Conservation (phyloP, 2,888 invertebrate species). For the Heteromurus nitidus region DNA sequence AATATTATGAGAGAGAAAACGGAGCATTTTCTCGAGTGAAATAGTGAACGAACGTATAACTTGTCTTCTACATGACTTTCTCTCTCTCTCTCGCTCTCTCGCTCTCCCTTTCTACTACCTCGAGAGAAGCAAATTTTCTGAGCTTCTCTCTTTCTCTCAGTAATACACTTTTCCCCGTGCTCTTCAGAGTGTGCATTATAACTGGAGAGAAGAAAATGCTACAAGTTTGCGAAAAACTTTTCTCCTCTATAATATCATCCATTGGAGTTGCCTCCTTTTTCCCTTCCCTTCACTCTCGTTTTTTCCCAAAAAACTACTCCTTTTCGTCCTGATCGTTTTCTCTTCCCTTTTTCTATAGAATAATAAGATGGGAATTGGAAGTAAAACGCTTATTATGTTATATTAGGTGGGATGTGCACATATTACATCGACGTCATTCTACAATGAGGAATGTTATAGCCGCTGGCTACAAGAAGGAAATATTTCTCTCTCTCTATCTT, state of each 20-base stretch:
- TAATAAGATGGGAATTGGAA: slow-evolving; percentile 20
- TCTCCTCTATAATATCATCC: background rate
- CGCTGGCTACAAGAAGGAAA: background rate
- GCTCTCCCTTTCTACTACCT: no score
- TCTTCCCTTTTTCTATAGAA: background rate
- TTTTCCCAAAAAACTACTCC: slow-evolving; percentile 13
- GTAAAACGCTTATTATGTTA: slow-evolving; percentile 6
- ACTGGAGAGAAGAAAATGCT: background rate
- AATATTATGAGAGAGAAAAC: background rate
- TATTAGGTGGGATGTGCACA: slow-evolving; percentile 20
- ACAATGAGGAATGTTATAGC: slow-evolving; percentile 27
- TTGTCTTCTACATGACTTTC: background rate
- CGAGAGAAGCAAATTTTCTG: no score
- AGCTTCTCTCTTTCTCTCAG: no score
- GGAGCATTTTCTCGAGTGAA: slow-evolving; percentile 7
- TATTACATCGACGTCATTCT: slow-evolving; percentile 16
- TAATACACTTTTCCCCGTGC: background rate
- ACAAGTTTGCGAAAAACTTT: background rate
- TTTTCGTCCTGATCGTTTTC: slow-evolving; percentile 21
- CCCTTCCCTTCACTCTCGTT: background rate
- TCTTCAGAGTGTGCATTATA: background rate
- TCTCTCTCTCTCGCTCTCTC: background rate
- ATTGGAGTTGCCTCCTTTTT: background rate
- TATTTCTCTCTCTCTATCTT: no score
- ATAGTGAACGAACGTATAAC: background rate